Percentiles rank a stretch among this genome's conserved stretches.
phyloP scores from a whole-genome alignment of 2,888 invertebrate genomes.

The Aelia acuminata region DNA sequence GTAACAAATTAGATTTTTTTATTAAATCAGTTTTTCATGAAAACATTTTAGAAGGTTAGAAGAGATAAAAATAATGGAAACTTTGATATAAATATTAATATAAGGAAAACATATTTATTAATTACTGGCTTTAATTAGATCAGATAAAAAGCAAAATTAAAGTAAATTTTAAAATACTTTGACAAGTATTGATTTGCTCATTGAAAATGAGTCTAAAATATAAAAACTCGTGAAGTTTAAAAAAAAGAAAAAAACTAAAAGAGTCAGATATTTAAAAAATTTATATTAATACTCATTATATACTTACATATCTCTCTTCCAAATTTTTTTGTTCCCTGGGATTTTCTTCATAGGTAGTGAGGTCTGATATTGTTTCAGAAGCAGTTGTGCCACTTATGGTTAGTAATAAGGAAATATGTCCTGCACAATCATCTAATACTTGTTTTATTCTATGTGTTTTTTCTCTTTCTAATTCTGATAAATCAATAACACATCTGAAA shows the following conservation, averaged over 20 bases:
- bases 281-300: neutral
- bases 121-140: neutral
- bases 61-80: neutral
- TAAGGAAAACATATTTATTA: too few species aligned
- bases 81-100: too few species aligned
- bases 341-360: slow-evolving; percentile 87
- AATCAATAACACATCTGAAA: slow-evolving; percentile 81
- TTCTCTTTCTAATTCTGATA: slow-evolving; percentile 88
- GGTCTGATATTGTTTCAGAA: slow-evolving; percentile 91
- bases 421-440: slow-evolving; percentile 87
- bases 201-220: neutral
- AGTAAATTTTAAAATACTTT: neutral
- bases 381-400: slow-evolving; percentile 97
- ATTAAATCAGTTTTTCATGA: too few species aligned
- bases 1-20: too few species aligned
- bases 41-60: too few species aligned
- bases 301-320: slow-evolving; percentile 80
- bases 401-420: slow-evolving; percentile 84
- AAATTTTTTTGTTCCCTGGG: slow-evolving; percentile 78
- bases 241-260: neutral
- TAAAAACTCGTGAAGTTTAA: neutral
- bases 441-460: slow-evolving; percentile 92
- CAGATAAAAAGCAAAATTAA: neutral
- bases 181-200: too few species aligned
- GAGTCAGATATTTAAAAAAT: neutral